Conservation (phyloP, 2,797 vertebrate species). For the Miichthys miiuy region DNA sequence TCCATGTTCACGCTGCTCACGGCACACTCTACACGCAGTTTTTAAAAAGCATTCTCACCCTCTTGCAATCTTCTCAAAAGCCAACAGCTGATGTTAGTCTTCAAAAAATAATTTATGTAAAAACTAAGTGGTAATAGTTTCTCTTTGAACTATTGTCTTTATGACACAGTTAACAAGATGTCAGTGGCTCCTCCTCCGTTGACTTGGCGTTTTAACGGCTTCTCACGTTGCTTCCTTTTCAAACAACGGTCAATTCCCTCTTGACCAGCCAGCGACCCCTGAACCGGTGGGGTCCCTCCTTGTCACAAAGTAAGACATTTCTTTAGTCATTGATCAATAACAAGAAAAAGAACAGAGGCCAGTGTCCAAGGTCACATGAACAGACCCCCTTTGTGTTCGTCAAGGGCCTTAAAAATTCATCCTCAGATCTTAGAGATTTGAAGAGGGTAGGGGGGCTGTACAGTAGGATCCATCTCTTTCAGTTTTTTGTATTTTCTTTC, state of each 20-base stretch:
- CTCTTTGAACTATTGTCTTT: slow-evolving; percentile 82
- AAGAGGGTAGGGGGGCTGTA: slow-evolving; percentile 76
- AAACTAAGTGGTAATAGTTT: slow-evolving; percentile 88
- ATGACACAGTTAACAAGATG: slow-evolving; percentile 80
- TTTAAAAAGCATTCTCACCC: slow-evolving; percentile 83
- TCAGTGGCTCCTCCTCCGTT: slow-evolving; percentile 76
- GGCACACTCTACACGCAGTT: slow-evolving; percentile 73
- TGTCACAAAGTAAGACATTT: slow-evolving; percentile 71
- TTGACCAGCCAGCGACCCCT: slow-evolving; percentile 60
- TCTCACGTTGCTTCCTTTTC: slow-evolving; percentile 55
- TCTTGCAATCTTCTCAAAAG: slow-evolving; percentile 79
- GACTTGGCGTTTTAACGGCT: slow-evolving; percentile 69
- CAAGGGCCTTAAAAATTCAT: slow-evolving; percentile 72
- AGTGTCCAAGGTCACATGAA: slow-evolving; percentile 74
- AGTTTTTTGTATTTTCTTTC: slow-evolving; percentile 37
- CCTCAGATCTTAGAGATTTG: slow-evolving; percentile 73
- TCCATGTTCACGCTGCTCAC: slow-evolving; percentile 74
- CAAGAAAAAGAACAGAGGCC: slow-evolving; percentile 74
- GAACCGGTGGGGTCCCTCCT: slow-evolving; percentile 50
- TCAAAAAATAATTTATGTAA: slow-evolving; percentile 90
- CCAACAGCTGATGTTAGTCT: slow-evolving; percentile 86
- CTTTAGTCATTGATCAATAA: slow-evolving; percentile 81
- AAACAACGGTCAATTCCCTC: slow-evolving; percentile 46
- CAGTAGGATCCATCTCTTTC: slow-evolving; percentile 71
- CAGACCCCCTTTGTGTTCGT: slow-evolving; percentile 67